Evolutionary conservation across 2,797 vertebrate species (phyloP), one percentile per base, ranked within the genome.

Genomic region (Eutrigla gurnardus): DNA sequence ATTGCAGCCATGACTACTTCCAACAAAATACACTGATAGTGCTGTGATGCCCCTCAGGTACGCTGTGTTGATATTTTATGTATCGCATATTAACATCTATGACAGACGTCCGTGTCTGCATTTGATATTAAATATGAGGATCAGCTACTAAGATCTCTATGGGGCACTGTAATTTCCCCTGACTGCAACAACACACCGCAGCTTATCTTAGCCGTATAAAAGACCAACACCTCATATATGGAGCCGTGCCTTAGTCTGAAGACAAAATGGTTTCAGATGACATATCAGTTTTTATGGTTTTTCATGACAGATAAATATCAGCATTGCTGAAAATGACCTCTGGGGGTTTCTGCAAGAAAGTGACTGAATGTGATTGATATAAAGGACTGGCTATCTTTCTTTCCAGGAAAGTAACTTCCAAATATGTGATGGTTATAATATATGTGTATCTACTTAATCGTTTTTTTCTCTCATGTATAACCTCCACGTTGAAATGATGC

Each of bases 51-150:
- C 37, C 54, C 67, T 65, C 54, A 65, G 80, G 74, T 68, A 2
- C 47, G 6, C 33, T 1, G 17, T 49, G 37, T 72, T 70, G 25
- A 61, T 53, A 35, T 50, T 50, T 65, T 55, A 69, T 18, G 1
- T 77, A 75, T 82, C 54, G 45, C 45, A 40, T 58, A 75, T 75
- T 77, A 80, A 67, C 73, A 83, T 84, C 71, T 74, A 18, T 14
- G 69, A 59, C 33, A 53, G 70, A 73, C 52, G 37, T 6, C 12
- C 0, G 12, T 18, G 32, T 59, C 63, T 70, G 32, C 58, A 11
- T 70, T 68, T 75, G 71, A 80, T 89, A 79, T 84, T 75, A 73
- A 88, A 86, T 65, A 40, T 49, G 54, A 70, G 62, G 66, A 81
- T 84, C 77, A 72, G 73, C 14, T 37, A 5, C 68, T 6, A 2